A percentile compares a stretch with the other conserved stretches of the same genome.
phyloP scores from a whole-genome alignment of 2,888 invertebrate genomes.

The Phymatocera aterrima region DNA sequence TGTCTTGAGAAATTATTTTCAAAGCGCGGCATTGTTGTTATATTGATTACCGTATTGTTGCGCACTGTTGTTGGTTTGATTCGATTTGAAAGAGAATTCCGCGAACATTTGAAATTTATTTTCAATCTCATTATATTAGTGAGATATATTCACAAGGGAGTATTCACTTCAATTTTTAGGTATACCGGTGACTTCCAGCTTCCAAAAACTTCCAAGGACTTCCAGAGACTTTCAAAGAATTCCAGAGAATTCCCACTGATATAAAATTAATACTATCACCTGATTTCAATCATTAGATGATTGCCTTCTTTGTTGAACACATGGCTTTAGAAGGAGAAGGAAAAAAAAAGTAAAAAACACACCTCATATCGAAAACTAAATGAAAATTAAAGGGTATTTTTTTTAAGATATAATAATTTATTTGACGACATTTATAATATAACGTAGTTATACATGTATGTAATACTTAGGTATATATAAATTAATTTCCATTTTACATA shows the following conservation, averaged over 20 bases:
- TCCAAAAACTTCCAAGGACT: slow-evolving; percentile 71
- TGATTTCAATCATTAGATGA: too few relatives aligned
- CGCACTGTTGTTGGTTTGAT: background rate
- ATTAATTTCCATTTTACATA: slow-evolving; percentile 36
- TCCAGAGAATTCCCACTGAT: slow-evolving; percentile 74
- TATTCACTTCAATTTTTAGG: background rate
- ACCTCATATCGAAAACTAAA: too few relatives aligned
- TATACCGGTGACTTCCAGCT: background rate
- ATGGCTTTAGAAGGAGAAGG: background rate
- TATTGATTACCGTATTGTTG: background rate
- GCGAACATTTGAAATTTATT: slow-evolving; percentile 3
- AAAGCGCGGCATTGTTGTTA: background rate
- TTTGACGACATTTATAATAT: slow-evolving; percentile 64
- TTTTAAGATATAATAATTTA: slow-evolving; percentile 68
- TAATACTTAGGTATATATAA: too few relatives aligned
- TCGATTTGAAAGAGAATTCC: background rate
- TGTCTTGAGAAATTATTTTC: background rate
- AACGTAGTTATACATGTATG: too few relatives aligned
- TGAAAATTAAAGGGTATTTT: slow-evolving; percentile 32
- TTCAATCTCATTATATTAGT: background rate
- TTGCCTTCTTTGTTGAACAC: too few relatives aligned
- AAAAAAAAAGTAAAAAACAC: background rate
- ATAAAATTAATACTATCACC: too few relatives aligned
- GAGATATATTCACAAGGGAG: background rate
- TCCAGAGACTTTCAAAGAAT: slow-evolving; percentile 56